Evolutionary conservation across 1,140 invertebrate genomes (phyloP).

Genomic region (Drosophila navojoa): DNA sequence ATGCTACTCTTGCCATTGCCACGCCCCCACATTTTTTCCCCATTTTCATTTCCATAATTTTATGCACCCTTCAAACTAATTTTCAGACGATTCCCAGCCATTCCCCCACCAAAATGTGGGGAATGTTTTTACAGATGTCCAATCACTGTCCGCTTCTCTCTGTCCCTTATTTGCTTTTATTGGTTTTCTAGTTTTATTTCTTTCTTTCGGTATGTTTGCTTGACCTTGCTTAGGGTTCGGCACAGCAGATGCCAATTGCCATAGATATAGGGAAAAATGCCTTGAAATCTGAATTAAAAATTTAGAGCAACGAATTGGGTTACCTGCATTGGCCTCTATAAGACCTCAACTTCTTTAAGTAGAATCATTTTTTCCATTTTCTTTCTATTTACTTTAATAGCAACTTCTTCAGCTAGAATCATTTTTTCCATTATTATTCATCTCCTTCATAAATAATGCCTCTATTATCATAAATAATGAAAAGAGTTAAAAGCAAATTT

Average conservation of each 20-base stretch:
- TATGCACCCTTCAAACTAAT: conserved; percentile 76
- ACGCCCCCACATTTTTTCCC: conserved; percentile 26
- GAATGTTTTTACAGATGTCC: conserved; percentile 17
- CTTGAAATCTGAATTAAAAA: too few species aligned
- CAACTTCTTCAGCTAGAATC: too few species aligned
- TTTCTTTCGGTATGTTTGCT: background rate
- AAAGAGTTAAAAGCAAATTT: background rate
- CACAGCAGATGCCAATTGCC: background rate
- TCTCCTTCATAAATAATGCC: too few species aligned
- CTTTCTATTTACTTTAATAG: too few species aligned
- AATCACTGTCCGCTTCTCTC: background rate
- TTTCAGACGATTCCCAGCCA: conserved; percentile 33
- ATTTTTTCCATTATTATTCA: too few species aligned
- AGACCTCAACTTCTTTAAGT: too few species aligned
- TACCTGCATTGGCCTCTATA: too few species aligned
- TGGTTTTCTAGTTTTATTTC: background rate
- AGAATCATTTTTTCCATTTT: too few species aligned
- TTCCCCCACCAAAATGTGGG: background rate
- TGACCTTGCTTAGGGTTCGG: conserved; percentile 1
- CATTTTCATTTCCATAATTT: conserved; percentile 65
- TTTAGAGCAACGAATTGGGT: too few species aligned
- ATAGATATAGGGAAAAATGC: background rate
- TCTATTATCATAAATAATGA: background rate
- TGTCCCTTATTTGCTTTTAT: conserved; percentile 6
- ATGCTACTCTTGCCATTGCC: conserved; percentile 20